Conservation (phyloP, 2,113 vertebrate genomes). For the Siniperca chuatsi region DNA sequence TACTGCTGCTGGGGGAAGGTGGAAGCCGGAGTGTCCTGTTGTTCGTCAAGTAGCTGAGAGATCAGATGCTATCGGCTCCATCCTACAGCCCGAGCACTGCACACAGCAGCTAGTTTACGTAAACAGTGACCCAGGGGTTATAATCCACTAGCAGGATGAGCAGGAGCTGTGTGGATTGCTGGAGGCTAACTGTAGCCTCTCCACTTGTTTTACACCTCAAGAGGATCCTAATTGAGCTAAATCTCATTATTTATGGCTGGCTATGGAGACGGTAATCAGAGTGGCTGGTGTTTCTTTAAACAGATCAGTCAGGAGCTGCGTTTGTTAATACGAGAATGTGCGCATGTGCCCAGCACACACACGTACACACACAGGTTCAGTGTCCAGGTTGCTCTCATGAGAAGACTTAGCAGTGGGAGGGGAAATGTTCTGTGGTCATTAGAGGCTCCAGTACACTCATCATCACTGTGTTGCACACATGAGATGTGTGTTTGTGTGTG, state of each 20-base stretch:
- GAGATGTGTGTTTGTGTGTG: slow-evolving; percentile 8
- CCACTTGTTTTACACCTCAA: slow-evolving; percentile 80
- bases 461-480: slow-evolving; percentile 31
- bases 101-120: slow-evolving; percentile 75
- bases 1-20: slow-evolving; percentile 60
- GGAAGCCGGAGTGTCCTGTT: slow-evolving; percentile 74
- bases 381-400: slow-evolving; percentile 62
- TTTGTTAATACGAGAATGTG: slow-evolving; percentile 40
- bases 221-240: slow-evolving; percentile 83
- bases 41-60: slow-evolving; percentile 78
- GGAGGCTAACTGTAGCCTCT: slow-evolving; percentile 73
- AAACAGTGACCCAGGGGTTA: slow-evolving; percentile 76
- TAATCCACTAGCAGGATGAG: slow-evolving; percentile 79
- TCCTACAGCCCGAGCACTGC: slow-evolving; percentile 42
- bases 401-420: slow-evolving; percentile 61
- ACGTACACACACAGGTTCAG: slow-evolving; percentile 35
- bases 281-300: slow-evolving; percentile 79
- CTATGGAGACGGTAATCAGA: slow-evolving; percentile 76
- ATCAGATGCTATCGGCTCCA: slow-evolving; percentile 81
- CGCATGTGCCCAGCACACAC: slow-evolving; percentile 5
- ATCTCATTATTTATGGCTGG: slow-evolving; percentile 84
- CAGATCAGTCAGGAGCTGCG: slow-evolving; percentile 74
- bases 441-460: slow-evolving; percentile 50
- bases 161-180: slow-evolving; percentile 80
- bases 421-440: slow-evolving; percentile 63